Conservation (phyloP, 1,140 invertebrate species). For the Chionoecetes opilio region DNA sequence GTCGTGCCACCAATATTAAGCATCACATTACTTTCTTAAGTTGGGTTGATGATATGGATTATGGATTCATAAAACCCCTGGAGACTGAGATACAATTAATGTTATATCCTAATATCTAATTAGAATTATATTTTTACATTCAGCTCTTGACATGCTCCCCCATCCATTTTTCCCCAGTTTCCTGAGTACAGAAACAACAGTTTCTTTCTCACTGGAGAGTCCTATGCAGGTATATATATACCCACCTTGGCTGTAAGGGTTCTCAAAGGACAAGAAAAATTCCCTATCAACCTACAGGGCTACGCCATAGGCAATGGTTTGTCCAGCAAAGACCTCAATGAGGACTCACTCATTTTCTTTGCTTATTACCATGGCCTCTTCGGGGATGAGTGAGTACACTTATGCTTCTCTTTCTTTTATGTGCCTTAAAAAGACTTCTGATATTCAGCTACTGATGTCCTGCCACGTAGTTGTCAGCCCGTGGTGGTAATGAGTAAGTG, state of each 20-base stretch:
- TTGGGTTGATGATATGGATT: neutral
- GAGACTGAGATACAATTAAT: too few species aligned
- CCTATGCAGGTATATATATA: constrained; percentile 84
- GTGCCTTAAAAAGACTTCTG: too few species aligned
- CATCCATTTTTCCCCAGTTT: constrained; percentile 86
- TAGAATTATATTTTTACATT: too few species aligned
- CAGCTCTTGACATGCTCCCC: too few species aligned
- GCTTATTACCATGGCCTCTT: constrained; percentile 85
- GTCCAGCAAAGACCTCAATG: constrained; percentile 83
- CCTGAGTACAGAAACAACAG: constrained; percentile 84
- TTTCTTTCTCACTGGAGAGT: constrained; percentile 85
- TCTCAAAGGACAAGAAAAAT: constrained; percentile 82
- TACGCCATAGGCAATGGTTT: constrained; percentile 86
- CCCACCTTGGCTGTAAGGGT: constrained; percentile 85
- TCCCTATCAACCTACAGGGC: constrained; percentile 83
- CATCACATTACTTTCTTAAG: neutral
- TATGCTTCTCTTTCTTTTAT: neutral
- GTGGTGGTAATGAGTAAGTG: neutral
- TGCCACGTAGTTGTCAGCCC: neutral
- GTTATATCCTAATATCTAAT: too few species aligned
- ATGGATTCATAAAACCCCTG: neutral
- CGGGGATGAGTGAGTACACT: constrained; percentile 83
- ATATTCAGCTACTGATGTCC: neutral
- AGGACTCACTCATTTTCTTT: constrained; percentile 85
- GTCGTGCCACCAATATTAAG: neutral